These are phyloP conservation scores for Gorsachius goisagi DNA, from an alignment of 2,113 vertebrate genomes.

Conservation along the genomic window DNA sequence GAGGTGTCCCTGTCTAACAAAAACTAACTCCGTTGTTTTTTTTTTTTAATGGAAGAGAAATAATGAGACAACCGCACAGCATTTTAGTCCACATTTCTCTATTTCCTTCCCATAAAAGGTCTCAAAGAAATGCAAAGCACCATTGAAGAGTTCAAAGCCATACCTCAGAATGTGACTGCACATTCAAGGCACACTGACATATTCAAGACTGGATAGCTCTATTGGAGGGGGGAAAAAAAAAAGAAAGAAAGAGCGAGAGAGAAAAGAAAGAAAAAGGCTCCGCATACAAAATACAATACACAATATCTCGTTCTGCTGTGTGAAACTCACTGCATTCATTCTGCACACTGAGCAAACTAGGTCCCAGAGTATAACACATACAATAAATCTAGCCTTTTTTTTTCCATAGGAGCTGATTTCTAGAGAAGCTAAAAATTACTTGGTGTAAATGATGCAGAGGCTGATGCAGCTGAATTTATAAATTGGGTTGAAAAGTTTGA, in stretches of 20 bases:
- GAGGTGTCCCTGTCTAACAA: constrained; percentile 26
- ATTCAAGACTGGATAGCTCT: constrained; percentile 50
- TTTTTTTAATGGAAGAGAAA: constrained; percentile 11
- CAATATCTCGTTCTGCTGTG: constrained; percentile 25
- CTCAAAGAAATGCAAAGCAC: constrained; percentile 64
- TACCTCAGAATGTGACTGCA: constrained; percentile 51
- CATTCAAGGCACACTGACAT: constrained; percentile 34
- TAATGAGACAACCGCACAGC: constrained; percentile 13
- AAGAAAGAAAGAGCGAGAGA: background rate
- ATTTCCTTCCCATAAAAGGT: constrained; percentile 50
- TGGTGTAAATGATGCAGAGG: constrained; percentile 50
- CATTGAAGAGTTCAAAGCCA: constrained; percentile 62
- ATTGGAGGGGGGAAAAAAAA: background rate
- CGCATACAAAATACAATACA: constrained; percentile 15
- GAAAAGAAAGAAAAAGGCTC: constrained; percentile 1
- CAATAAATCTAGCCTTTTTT: constrained; percentile 3
- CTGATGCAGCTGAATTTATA: constrained; percentile 56
- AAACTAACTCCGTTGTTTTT: background rate
- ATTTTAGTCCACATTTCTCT: constrained; percentile 47
- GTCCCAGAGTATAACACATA: background rate
- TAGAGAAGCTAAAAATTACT: constrained; percentile 51
- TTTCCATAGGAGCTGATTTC: constrained; percentile 31
- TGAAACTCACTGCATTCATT: constrained; percentile 46
- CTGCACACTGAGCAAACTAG: constrained; percentile 34
- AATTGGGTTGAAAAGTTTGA: constrained; percentile 58